A percentile compares a stretch with the other conserved stretches of the same genome.
Conservation (phyloP, 2,113 vertebrate species). For the Calyptomena viridis region DNA sequence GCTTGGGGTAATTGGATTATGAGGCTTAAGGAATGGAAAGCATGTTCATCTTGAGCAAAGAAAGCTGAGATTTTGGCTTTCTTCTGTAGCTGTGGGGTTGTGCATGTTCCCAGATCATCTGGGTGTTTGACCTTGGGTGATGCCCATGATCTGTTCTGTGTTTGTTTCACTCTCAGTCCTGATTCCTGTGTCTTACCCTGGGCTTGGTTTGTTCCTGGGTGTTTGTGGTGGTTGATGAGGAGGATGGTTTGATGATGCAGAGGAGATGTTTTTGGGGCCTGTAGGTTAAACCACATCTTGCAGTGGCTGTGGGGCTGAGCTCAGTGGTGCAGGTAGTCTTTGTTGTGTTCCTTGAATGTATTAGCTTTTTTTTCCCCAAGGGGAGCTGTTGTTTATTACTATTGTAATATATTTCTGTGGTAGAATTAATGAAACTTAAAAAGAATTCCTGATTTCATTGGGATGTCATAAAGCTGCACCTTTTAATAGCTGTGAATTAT, state of each 20-base stretch:
- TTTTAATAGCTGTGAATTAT: background rate
- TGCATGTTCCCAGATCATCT: background rate
- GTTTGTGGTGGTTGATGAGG: background rate
- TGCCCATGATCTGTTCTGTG: background rate
- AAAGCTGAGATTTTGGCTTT: background rate
- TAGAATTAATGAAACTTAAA: background rate
- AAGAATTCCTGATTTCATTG: background rate
- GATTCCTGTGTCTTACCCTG: background rate
- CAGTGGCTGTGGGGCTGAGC: background rate
- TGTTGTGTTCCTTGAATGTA: background rate
- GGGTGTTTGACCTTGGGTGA: background rate
- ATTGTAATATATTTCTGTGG: background rate
- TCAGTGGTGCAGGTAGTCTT: background rate
- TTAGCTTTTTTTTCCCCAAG: background rate
- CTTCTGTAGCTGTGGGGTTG: background rate
- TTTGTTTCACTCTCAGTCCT: background rate
- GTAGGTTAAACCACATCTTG: background rate
- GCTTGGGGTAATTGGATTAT: background rate
- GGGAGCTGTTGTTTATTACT: background rate
- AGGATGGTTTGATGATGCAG: background rate
- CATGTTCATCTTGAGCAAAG: background rate
- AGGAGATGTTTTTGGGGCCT: background rate
- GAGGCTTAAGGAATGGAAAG: background rate
- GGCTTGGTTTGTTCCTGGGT: background rate
- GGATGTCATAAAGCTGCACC: background rate